Evolutionary conservation across 2,888 invertebrate species (phyloP).

Genomic region (Volucella inflata): DNA sequence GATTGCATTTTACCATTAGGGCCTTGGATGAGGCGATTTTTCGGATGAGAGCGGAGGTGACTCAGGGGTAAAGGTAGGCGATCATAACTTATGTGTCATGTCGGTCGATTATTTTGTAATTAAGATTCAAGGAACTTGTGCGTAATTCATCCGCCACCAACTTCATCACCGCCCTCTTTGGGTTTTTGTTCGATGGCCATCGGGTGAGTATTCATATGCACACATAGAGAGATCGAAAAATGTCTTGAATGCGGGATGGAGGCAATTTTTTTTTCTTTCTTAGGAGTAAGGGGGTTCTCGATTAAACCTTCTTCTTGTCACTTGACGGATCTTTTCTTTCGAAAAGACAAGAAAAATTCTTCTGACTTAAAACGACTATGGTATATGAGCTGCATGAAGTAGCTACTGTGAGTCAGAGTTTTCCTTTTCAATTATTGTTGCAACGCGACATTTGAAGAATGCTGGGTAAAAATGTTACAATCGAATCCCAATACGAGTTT

Average conservation of each 20-base stretch:
- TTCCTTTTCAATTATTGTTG: too few relatives aligned
- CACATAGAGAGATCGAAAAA: constrained; percentile 34
- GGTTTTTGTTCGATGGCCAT: constrained; percentile 53
- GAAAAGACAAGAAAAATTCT: neutral
- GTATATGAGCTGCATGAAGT: too few relatives aligned
- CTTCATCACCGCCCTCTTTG: constrained; percentile 64
- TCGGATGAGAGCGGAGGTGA: constrained; percentile 39
- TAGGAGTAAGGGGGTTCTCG: neutral
- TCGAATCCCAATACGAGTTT: too few relatives aligned
- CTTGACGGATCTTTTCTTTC: constrained; percentile 24
- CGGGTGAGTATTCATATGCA: constrained; percentile 22
- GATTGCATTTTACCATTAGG: constrained; percentile 74
- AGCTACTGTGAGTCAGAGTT: constrained; percentile 39
- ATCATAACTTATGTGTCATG: constrained; percentile 76
- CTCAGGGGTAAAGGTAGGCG: constrained; percentile 48
- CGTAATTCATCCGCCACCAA: constrained; percentile 74
- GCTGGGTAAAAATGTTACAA: too few relatives aligned
- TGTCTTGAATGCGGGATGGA: constrained; percentile 13
- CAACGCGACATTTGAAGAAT: too few relatives aligned
- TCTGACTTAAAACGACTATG: too few relatives aligned
- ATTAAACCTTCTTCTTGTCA: constrained; percentile 45
- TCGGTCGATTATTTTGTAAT: constrained; percentile 75
- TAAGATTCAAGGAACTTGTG: constrained; percentile 75
- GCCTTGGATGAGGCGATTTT: constrained; percentile 36
- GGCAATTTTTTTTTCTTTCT: neutral